Conservation (phyloP, 2,888 invertebrate species). For the Pristionchus exspectatus region DNA sequence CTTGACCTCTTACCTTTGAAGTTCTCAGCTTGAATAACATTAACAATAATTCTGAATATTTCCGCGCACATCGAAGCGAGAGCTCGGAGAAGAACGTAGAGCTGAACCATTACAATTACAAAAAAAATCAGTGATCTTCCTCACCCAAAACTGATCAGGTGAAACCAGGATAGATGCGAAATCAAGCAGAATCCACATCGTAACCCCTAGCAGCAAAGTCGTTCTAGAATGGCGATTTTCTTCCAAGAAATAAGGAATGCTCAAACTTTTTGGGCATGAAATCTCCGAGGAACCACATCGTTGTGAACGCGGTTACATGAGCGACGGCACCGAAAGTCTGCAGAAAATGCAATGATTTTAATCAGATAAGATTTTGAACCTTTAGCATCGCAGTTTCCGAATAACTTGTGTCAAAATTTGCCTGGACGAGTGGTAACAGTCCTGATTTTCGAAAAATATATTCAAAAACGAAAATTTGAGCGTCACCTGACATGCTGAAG, state of each 20-base stretch:
- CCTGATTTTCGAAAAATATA: background rate
- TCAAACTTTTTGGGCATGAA: conserved; percentile 7
- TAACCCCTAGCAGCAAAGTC: background rate
- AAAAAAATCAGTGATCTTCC: background rate
- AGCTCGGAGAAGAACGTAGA: background rate
- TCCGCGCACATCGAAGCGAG: background rate
- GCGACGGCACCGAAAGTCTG: background rate
- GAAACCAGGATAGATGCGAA: background rate
- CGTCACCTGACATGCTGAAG: background rate
- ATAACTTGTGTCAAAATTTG: background rate
- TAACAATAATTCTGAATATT: background rate
- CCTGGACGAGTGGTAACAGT: background rate
- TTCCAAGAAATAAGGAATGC: background rate
- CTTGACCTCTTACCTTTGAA: background rate
- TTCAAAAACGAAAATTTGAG: background rate
- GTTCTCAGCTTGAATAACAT: conserved; percentile 3
- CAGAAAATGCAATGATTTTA: no score
- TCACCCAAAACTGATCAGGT: background rate
- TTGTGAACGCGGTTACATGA: background rate
- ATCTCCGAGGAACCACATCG: conserved; percentile 32
- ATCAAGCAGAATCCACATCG: background rate
- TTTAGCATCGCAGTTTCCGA: background rate
- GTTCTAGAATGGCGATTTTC: background rate
- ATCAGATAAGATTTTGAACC: background rate
- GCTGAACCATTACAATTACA: no score